A percentile compares a stretch with the other conserved stretches of the same genome.
These are phyloP conservation scores for Eurytoma californica DNA, from an alignment of 2,888 invertebrate species.

Conservation along the genomic window DNA sequence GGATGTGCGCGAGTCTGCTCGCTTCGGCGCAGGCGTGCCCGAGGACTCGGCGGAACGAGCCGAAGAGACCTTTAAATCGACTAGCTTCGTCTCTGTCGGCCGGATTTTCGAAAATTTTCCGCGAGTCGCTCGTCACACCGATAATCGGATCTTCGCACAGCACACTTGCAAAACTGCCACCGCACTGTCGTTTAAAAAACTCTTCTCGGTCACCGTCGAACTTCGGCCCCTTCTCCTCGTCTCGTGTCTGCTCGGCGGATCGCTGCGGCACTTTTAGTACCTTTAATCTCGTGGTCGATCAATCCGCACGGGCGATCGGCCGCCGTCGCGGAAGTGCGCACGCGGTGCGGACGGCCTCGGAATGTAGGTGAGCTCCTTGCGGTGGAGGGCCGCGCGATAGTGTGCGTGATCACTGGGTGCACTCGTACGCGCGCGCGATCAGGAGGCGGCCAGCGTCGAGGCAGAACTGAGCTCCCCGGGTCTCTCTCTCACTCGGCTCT, in stretches of 20 bases:
- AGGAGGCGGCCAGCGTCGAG: slow-evolving; percentile 54
- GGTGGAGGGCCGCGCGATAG: not conserved
- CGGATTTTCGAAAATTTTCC: not conserved
- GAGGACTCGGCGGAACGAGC: not conserved
- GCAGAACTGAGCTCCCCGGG: slow-evolving; percentile 51
- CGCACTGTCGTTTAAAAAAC: not conserved
- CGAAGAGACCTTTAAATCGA: slow-evolving; percentile 17
- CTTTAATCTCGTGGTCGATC: too few species aligned
- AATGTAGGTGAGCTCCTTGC: too few species aligned
- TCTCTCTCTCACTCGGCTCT: slow-evolving; percentile 15
- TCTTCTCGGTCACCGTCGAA: too few species aligned
- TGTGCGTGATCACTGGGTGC: not conserved
- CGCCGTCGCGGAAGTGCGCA: too few species aligned
- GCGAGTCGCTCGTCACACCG: not conserved
- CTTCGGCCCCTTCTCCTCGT: too few species aligned
- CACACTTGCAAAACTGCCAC: not conserved
- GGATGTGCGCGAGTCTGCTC: not conserved
- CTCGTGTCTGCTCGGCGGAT: too few species aligned
- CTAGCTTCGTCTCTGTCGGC: not conserved
- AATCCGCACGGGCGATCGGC: too few species aligned
- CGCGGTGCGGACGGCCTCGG: too few species aligned
- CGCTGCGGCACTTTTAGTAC: too few species aligned
- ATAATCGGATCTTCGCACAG: not conserved
- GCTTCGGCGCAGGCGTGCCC: slow-evolving; percentile 40
- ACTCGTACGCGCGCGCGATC: slow-evolving; percentile 45